Base-by-base conservation (phyloP, 37 sponge, comb jelly and placozoan species). In the Haliclona indistincta region DNA sequence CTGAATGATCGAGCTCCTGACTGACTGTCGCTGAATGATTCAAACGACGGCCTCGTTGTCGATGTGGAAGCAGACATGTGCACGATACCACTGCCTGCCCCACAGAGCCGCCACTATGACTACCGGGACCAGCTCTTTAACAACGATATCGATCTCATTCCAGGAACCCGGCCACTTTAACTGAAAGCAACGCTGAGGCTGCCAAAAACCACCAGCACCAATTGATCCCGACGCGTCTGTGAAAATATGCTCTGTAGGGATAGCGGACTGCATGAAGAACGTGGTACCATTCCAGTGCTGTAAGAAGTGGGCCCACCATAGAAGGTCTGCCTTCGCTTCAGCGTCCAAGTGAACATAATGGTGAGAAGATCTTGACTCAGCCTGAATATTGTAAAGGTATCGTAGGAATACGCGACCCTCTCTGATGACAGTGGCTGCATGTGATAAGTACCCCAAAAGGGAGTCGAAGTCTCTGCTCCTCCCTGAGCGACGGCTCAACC, bases 81-180 rank as follows among this genome's bases (percentile, higher is more conserved):
- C 4, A 3, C 64, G 42, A 3, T 4, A 25, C 47, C 41, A 63
- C 43, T 36, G 17, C 6, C 43, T 2, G 6, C 77, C 65, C 77
- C 77, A 76, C 23, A 76, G 44, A n/a, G 65, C 77, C 26, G 28
- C 63, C 6, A 41, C 6, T 5, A 76, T 30, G 22, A 76, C 40
- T 2, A 76, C 42, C 7, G 77, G 77, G 30, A 76, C 53, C 33
- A 76, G 64, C 64, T 76, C 77, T 23, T 76, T 76, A 2, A 20
- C 35, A 30, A n/a, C 47, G 10, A 64, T 65, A 43, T 37, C 23
- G 43, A 54, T 15, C 1, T 15, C 20, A 44, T 20, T 19, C 49
- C 49, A 42, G 38, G 5, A 38, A 36, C 19, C 22, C 38, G 47
- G 47, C 29, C 68, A 68, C 68, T 38, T 20, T 3, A 38, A 20